Evolutionary conservation across 1,140 invertebrate genomes (phyloP), one percentile per base, ranked within the genome.

Genomic region (Sinella curviseta): DNA sequence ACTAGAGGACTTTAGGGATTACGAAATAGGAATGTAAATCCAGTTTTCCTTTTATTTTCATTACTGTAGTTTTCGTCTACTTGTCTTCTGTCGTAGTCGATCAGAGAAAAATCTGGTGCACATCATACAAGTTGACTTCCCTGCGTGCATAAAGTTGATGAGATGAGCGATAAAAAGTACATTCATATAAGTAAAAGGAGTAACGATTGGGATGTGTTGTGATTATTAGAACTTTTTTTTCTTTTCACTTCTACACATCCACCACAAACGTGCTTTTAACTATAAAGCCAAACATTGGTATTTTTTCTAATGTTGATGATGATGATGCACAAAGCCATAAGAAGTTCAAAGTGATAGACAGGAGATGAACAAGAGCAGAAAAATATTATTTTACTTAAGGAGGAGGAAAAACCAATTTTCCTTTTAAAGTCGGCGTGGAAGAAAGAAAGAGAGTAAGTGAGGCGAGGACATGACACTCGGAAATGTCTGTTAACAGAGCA

Each of bases 401-500:
- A 65, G 24, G 57, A 65, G 24, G 24, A 65, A 26, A 65, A 70
- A 70, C 26, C 26, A 8, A 33, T 31, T 31, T 30, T 31, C 2
- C 31, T 33, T 70, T 31, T 33, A 70, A 30, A 31, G 65, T 30
- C 28, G 55, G 55, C 55, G 8, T n/a, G 3, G 65, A 2, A 70
- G 14, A 30, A 70, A 30, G 8, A 48, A 48, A 48, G 20, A 20
- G 26, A 65, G 26, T 65, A 70, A 30, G 28, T 70, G 31, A 70
- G 65, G 65, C 65, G 65, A 70, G 24, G 65, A 70, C 65, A 70
- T 70, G 65, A 70, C 65, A 70, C 65, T 33, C 2, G 65, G 30
- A 70, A 70, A 70, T 70, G 65, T 70, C 65, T 31, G 65, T 30
- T 65, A 70, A 70, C 8, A 33, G 65, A 70, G 65, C 31, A 70